Conservation (phyloP, 1,140 invertebrate species). For the Trissolcus basalis region DNA sequence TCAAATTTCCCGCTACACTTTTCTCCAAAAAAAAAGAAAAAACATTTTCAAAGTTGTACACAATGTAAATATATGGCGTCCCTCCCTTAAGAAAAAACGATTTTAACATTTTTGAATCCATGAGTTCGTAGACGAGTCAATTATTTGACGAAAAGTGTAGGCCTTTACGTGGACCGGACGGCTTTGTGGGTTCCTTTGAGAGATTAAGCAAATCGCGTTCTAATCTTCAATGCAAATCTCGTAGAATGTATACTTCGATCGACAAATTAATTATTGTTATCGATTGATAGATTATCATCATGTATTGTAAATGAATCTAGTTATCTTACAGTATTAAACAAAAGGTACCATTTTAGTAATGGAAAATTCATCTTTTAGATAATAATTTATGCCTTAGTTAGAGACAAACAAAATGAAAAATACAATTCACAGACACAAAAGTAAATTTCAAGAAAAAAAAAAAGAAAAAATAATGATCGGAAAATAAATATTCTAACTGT, state of each 20-base stretch:
- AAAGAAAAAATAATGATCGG: constrained; percentile 10
- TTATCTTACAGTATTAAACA: constrained; percentile 74
- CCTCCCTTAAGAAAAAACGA: too few relatives aligned
- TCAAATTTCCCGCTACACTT: not conserved
- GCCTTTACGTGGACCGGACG: not conserved
- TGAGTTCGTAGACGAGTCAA: constrained; percentile 29
- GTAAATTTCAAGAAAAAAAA: constrained; percentile 10
- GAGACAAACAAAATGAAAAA: constrained; percentile 40
- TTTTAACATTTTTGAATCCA: constrained; percentile 5
- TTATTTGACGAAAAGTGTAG: constrained; percentile 21
- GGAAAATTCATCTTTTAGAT: constrained; percentile 53
- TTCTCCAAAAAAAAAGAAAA: too few relatives aligned
- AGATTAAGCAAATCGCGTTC: constrained; percentile 30
- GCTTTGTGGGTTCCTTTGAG: constrained; percentile 7
- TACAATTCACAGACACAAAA: constrained; percentile 17
- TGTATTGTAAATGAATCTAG: constrained; percentile 71
- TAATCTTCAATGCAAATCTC: constrained; percentile 26
- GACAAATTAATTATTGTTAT: constrained; percentile 68
- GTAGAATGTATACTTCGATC: constrained; percentile 63
- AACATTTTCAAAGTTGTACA: constrained; percentile 19
- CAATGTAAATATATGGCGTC: constrained; percentile 17
- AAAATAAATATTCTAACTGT: constrained; percentile 33
- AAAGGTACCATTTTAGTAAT: constrained; percentile 68
- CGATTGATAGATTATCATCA: constrained; percentile 56
- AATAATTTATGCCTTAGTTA: constrained; percentile 69